Percentiles rank a stretch among this genome's conserved stretches.
Evolutionary conservation across 2,888 invertebrate species (phyloP).

Genomic region (Cyaniris semiargus): DNA sequence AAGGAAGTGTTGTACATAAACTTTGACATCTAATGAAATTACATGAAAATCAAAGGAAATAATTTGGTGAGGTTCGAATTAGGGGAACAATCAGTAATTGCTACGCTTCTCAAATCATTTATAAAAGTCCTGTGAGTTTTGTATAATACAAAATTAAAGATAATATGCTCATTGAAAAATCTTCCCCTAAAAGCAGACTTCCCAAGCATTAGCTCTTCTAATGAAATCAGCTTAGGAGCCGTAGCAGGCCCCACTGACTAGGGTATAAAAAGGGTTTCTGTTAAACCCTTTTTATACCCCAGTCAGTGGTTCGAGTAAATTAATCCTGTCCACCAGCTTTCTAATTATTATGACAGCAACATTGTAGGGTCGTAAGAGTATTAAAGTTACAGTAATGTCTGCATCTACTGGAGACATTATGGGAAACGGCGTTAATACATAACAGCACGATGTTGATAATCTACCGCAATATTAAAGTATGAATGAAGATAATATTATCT

Average conservation of each 20-base stretch:
- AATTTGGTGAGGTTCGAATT: not conserved
- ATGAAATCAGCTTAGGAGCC: too few species aligned
- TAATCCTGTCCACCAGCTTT: not conserved
- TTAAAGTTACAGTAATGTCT: conserved; percentile 17
- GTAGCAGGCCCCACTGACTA: too few species aligned
- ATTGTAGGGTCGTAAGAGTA: conserved; percentile 18
- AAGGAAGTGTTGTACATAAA: not conserved
- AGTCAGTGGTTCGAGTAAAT: conserved; percentile 1
- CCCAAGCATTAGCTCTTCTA: not conserved
- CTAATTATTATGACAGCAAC: conserved; percentile 18
- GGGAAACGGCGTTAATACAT: conserved; percentile 29
- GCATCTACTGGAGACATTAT: conserved; percentile 25
- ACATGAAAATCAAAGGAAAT: not conserved
- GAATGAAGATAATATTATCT: conserved; percentile 32
- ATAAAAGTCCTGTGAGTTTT: not conserved
- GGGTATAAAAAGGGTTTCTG: too few species aligned
- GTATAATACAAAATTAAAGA: not conserved
- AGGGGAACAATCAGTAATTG: not conserved
- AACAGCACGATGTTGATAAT: conserved; percentile 29
- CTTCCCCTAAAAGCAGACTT: not conserved
- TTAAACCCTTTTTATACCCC: conserved; percentile 5
- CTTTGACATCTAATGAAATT: conserved; percentile 1
- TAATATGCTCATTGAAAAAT: not conserved
- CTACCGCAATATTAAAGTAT: conserved; percentile 28
- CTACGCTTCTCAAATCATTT: not conserved